phyloP scores from a whole-genome alignment of 2,797 vertebrate genomes.

The Rhinogobio ventralis region DNA sequence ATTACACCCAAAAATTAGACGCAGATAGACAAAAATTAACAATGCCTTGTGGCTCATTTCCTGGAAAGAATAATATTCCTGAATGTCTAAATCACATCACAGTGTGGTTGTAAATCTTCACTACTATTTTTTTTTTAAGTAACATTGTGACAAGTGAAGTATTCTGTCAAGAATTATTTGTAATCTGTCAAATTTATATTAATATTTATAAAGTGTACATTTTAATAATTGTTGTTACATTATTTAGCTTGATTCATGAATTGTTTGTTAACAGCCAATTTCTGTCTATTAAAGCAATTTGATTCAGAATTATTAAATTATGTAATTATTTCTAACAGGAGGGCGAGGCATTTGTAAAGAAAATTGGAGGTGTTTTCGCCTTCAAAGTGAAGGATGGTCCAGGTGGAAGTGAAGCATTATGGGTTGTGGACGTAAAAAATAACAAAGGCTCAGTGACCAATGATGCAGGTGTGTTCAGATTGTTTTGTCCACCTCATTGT shows the following conservation, averaged over 20 bases:
- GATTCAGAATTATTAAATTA: not conserved
- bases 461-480: constrained; percentile 80
- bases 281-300: not conserved
- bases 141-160: no score
- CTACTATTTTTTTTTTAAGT: no score
- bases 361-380: constrained; percentile 90
- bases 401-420: constrained; percentile 88
- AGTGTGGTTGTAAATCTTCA: not conserved
- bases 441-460: constrained; percentile 87
- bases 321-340: constrained; percentile 76
- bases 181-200: no score
- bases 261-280: not conserved
- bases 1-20: not conserved
- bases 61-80: not conserved
- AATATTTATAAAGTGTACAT: not conserved
- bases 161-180: not conserved
- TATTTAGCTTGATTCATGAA: not conserved
- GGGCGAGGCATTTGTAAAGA: constrained; percentile 90
- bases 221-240: not conserved
- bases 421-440: constrained; percentile 95
- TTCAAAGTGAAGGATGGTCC: constrained; percentile 94
- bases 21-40: not conserved
- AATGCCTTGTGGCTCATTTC: not conserved
- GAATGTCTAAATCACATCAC: not conserved
- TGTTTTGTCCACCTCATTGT: no score